phyloP scores from a whole-genome alignment of 2,888 invertebrate species.

The Melieria picta region DNA sequence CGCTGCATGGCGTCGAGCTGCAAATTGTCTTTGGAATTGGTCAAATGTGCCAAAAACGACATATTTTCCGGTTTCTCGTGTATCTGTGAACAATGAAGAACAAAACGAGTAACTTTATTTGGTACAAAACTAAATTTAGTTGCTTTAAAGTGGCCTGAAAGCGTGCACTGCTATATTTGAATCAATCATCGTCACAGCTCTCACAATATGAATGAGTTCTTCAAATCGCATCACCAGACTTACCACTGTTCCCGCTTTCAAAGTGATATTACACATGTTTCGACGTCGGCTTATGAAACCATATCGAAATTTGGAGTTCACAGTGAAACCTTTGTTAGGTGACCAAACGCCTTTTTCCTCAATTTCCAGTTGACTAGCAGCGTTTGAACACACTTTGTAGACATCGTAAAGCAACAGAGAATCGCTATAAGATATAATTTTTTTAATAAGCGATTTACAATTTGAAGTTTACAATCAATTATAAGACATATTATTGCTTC shows the following conservation, averaged over 20 bases:
- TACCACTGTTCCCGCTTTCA: slow-evolving; percentile 52
- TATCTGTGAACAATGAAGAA: slow-evolving; percentile 42
- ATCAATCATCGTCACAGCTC: no score
- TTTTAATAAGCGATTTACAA: no score
- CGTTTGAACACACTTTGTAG: slow-evolving; percentile 49
- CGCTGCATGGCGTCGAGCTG: slow-evolving; percentile 60
- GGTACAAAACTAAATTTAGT: slow-evolving; percentile 16
- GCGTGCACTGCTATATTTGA: no score
- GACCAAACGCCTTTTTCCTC: slow-evolving; percentile 56
- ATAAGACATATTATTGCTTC: no score
- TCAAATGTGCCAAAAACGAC: slow-evolving; percentile 44
- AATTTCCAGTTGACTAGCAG: slow-evolving; percentile 43
- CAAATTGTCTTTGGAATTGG: slow-evolving; percentile 45
- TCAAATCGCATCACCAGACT: slow-evolving; percentile 21
- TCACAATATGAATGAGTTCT: no score
- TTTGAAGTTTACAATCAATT: no score
- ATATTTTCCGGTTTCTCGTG: slow-evolving; percentile 49
- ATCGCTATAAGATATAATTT: slow-evolving; percentile 27
- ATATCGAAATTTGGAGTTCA: slow-evolving; percentile 40
- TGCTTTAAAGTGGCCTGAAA: no score
- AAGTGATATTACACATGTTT: slow-evolving; percentile 48
- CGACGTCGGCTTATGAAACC: slow-evolving; percentile 52
- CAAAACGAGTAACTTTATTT: slow-evolving; percentile 3
- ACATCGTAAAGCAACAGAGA: slow-evolving; percentile 54
- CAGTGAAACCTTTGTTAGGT: slow-evolving; percentile 42